Percentiles rank a stretch among this genome's conserved stretches.
Conservation (phyloP, 2,113 vertebrate genomes). For the Campylomormyrus numenius region DNA sequence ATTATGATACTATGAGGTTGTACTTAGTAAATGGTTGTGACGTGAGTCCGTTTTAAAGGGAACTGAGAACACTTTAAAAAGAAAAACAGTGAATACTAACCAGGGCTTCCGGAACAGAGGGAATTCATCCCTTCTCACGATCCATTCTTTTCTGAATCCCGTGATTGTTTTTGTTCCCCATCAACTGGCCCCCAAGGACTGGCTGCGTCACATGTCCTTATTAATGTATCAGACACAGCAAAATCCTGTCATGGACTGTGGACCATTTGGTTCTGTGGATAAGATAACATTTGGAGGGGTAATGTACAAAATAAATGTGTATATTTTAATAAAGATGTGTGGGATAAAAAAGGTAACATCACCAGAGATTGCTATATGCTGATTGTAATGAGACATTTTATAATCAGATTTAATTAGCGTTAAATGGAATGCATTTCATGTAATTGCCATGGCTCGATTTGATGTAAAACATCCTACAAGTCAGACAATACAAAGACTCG, state of each 20-base stretch:
- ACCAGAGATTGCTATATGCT: not conserved
- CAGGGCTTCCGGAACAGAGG: constrained; percentile 17
- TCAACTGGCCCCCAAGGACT: constrained; percentile 8
- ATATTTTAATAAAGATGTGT: constrained; percentile 5
- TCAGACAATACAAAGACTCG: not conserved
- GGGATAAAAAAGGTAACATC: not conserved
- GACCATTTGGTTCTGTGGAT: constrained; percentile 11
- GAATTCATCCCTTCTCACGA: not conserved
- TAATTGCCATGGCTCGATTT: not conserved
- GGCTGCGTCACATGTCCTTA: not conserved
- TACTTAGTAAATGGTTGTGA: constrained; percentile 15
- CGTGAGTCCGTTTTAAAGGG: not conserved
- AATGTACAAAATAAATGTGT: constrained; percentile 6
- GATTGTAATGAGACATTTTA: not conserved
- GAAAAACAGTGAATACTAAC: constrained; percentile 16
- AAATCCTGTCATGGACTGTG: not conserved
- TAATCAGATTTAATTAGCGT: not conserved
- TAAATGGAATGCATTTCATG: not conserved
- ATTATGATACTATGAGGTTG: constrained; percentile 25
- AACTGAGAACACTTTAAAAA: not conserved
- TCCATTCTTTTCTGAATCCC: constrained; percentile 30
- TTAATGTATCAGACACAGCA: not conserved
- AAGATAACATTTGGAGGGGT: not conserved
- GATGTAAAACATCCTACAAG: not conserved
- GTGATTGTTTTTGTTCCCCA: not conserved